Conservation (phyloP, 2,113 vertebrate species). For the Onychorhynchus coronatus region DNA sequence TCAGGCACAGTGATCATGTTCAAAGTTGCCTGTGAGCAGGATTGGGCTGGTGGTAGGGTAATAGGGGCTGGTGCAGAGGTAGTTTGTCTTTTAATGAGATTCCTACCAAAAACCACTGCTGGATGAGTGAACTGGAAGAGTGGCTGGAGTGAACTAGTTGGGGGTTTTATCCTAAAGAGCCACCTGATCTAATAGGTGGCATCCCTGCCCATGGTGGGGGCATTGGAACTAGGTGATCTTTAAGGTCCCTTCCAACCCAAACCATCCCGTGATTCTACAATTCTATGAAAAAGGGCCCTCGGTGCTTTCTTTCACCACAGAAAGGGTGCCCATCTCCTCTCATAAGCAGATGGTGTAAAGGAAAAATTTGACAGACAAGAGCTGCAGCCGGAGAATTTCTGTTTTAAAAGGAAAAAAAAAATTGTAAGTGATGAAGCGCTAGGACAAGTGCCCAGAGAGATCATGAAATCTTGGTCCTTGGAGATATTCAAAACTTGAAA, state of each 20-base stretch:
- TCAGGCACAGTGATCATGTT: accelerated
- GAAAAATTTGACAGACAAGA: neutral
- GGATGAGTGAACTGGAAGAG: no score
- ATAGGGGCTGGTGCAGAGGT: accelerated
- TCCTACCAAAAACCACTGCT: neutral
- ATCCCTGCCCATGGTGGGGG: neutral
- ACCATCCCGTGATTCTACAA: neutral
- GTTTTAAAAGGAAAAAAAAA: neutral
- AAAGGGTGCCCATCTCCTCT: neutral
- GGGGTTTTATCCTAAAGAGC: accelerated
- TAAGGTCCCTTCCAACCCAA: neutral
- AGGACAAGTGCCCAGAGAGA: neutral
- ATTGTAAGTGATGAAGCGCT: neutral
- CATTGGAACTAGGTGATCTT: neutral
- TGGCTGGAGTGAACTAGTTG: neutral
- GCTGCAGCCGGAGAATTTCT: neutral
- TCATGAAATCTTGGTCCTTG: neutral
- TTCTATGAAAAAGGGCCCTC: neutral
- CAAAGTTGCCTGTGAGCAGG: neutral
- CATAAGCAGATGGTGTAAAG: neutral
- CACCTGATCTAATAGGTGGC: no score
- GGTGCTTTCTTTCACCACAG: neutral
- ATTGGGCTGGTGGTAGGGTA: neutral
- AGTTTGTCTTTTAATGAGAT: neutral
- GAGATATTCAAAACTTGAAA: neutral